phyloP scores from a whole-genome alignment of 2,888 invertebrate genomes.

The Eupithecia pulchellata region DNA sequence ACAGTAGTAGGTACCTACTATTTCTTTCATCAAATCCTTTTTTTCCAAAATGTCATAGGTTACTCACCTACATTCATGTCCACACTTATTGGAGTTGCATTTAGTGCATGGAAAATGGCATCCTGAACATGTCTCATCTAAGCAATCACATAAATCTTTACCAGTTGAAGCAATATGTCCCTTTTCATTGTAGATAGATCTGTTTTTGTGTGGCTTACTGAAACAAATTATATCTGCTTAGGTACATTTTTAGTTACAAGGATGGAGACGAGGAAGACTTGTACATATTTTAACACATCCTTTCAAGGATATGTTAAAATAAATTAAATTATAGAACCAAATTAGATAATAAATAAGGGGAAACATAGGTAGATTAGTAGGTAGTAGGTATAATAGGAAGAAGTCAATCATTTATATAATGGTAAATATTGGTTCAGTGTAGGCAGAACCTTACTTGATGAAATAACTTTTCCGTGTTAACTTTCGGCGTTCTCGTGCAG shows the following conservation, averaged over 20 bases:
- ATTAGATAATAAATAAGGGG: too few relatives aligned
- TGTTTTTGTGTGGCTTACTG: slow-evolving; percentile 76
- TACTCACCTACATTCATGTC: slow-evolving; percentile 89
- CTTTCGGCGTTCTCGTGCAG: slow-evolving; percentile 91
- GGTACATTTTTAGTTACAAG: too few relatives aligned
- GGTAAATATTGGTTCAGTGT: background rate
- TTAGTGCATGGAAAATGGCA: slow-evolving; percentile 93
- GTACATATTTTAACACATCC: too few relatives aligned
- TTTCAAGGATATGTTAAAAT: too few relatives aligned
- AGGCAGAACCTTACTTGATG: slow-evolving; percentile 41
- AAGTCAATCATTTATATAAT: background rate
- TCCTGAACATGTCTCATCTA: slow-evolving; percentile 90
- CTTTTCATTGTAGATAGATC: slow-evolving; percentile 88
- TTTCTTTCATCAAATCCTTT: background rate
- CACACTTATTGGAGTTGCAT: slow-evolving; percentile 91
- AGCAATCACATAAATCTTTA: slow-evolving; percentile 93
- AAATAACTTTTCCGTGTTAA: slow-evolving; percentile 87
- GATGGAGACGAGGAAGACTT: too few relatives aligned
- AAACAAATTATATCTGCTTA: slow-evolving; percentile 42
- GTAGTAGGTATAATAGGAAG: background rate
- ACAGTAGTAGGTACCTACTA: too few relatives aligned
- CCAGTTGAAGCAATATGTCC: slow-evolving; percentile 87
- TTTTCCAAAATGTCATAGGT: background rate
- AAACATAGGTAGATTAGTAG: background rate
- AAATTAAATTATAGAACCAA: too few relatives aligned